phyloP scores from a whole-genome alignment of 2,797 vertebrate species.

The Sebastes trivittatus region DNA sequence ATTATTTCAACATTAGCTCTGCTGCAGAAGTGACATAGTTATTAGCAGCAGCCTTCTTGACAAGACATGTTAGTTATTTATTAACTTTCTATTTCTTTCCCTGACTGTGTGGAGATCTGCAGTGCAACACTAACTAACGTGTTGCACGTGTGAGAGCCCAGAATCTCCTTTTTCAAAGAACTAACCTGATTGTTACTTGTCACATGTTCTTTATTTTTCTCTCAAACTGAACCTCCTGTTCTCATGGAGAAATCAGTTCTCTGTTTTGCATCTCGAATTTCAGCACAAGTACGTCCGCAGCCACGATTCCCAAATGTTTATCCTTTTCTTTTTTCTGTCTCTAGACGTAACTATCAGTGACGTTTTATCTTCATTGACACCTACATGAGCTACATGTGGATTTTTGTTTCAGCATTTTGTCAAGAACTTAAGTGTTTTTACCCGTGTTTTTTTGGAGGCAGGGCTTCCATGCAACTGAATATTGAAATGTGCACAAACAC shows the following conservation, averaged over 20 bases:
- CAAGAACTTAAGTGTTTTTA: not conserved
- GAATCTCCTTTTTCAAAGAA: constrained; percentile 16
- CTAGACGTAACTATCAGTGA: not conserved
- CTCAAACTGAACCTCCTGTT: not conserved
- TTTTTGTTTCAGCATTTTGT: not conserved
- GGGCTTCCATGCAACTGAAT: not conserved
- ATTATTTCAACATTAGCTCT: constrained; percentile 37
- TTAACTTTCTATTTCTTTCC: constrained; percentile 2
- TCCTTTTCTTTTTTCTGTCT: not conserved
- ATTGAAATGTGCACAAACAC: constrained; percentile 18
- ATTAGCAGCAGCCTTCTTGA: constrained; percentile 29
- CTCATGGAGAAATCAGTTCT: constrained; percentile 24
- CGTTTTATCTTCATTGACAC: not conserved
- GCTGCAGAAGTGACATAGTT: constrained; percentile 27
- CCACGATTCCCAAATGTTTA: constrained; percentile 9
- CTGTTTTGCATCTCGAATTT: constrained; percentile 28
- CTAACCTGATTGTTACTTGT: constrained; percentile 27
- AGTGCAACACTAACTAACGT: not conserved
- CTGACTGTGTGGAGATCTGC: not conserved
- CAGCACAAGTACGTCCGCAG: not conserved
- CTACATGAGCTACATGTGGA: not conserved
- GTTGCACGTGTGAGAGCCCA: not conserved
- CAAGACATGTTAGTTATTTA: constrained; percentile 21
- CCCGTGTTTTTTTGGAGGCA: not conserved
- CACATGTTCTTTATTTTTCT: not conserved